These are phyloP conservation scores for Lasioglossum malachurum DNA, from an alignment of 2,888 invertebrate genomes.

Conservation along the genomic window DNA sequence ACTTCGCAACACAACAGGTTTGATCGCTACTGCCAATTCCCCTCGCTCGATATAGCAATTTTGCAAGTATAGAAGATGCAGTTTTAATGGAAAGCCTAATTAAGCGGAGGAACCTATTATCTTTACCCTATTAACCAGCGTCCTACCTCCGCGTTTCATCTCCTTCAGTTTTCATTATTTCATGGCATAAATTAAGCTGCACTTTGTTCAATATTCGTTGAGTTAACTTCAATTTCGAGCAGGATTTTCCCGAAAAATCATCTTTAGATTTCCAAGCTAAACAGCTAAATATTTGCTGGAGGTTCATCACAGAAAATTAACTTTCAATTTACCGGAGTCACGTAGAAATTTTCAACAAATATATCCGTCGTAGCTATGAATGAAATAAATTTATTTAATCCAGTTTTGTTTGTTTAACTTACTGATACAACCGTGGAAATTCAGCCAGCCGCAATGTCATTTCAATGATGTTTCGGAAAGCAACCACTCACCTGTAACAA, in stretches of 20 bases:
- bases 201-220: slow-evolving; percentile 8
- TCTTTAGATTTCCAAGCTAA: not conserved
- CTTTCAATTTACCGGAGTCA: not conserved
- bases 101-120: slow-evolving; percentile 37
- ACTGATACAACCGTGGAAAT: slow-evolving; percentile 41
- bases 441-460: slow-evolving; percentile 35
- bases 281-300: not conserved
- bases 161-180: slow-evolving; percentile 29
- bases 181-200: slow-evolving; percentile 32
- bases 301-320: not conserved
- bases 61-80: slow-evolving; percentile 13
- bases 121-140: slow-evolving; percentile 33
- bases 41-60: slow-evolving; percentile 1
- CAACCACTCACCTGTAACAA: slow-evolving; percentile 64
- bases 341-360: not conserved
- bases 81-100: slow-evolving; percentile 37
- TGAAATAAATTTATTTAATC: not conserved
- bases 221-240: slow-evolving; percentile 13
- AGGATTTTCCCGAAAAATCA: slow-evolving; percentile 2
- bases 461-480: slow-evolving; percentile 39
- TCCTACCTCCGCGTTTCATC: slow-evolving; percentile 24
- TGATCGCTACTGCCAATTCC: not conserved
- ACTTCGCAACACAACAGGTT: not conserved
- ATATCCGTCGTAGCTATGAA: not conserved
- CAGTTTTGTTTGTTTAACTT: slow-evolving; percentile 10